Base-by-base conservation (phyloP, 2,888 invertebrate species). In the Lasioglossum calceatum region DNA sequence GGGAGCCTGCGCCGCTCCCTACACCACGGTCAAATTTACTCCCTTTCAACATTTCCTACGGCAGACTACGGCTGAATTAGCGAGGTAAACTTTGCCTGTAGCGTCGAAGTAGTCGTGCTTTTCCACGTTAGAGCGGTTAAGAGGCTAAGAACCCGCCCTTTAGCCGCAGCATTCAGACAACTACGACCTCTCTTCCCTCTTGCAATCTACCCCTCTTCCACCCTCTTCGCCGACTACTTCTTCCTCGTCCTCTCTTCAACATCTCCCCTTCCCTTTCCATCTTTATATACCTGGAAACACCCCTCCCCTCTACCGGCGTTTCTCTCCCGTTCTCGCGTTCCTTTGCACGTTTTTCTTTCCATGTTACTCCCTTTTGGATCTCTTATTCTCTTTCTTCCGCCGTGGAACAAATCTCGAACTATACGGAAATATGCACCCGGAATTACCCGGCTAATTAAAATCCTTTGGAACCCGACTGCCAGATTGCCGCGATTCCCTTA, bases 131-230 rank as follows among this genome's bases (percentile, higher is more conserved):
- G 87, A 84, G 87, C 86, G 86, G 88, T 90, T 89, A 87, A 88
- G 88, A 89, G 90, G 88, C 83, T 84, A 84, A 88, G 87, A 89
- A 89, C 88, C 88, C 90, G 86, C 87, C 91, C 91, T 89, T 91
- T 90, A 87, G 88, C 82, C 87, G 87, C 85, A 81, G 88, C 85
- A 90, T 91, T 91, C 91, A 91, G 84, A 85, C 87, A 82, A 86
- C 88, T 84, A 75, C 86, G 50, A 54, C 54, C 83, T 75, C 47
- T 71, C 39, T 73, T 71, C 58, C 36, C 77, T 58, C 54, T 61
- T 32, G 58, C 81, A 32, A 47, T 44, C 64, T 50, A 36, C 47
- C 32, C 72, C 27, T 16, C 19, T 27, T 54, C 16, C 54, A 36
- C 27, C 19, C 4, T 12, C 67, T n/a, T 19, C 54, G 16, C 27